Evolutionary conservation across 2,888 invertebrate species (phyloP).

Genomic region (Creontiades dilutus): DNA sequence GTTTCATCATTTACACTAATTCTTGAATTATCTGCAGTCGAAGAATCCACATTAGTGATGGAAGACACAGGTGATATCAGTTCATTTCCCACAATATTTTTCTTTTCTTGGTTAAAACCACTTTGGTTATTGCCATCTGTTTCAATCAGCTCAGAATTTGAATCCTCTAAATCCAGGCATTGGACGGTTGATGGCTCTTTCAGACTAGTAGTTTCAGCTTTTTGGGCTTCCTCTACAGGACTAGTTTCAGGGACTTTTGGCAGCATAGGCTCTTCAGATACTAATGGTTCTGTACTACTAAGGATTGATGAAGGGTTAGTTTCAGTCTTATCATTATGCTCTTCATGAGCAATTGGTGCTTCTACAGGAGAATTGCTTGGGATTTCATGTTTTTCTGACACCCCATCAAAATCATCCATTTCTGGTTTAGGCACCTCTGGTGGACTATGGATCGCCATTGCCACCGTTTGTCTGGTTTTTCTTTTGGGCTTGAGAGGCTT

Average conservation of each 20-base stretch:
- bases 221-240: slow-evolving; percentile 39
- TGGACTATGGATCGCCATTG: slow-evolving; percentile 57
- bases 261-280: neutral
- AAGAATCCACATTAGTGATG: too few species aligned
- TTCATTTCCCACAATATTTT: neutral
- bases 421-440: neutral
- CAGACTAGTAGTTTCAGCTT: neutral
- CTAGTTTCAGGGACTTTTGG: neutral
- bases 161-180: neutral
- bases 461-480: slow-evolving; percentile 53
- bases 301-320: neutral
- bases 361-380: neutral
- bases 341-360: neutral
- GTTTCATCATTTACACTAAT: too few species aligned
- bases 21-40: too few species aligned
- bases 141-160: neutral
- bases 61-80: neutral
- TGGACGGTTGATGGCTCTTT: neutral
- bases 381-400: neutral
- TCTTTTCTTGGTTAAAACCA: neutral
- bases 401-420: neutral
- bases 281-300: neutral
- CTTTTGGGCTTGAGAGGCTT: slow-evolving; percentile 22
- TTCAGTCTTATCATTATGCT: slow-evolving; percentile 25
- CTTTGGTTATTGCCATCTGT: neutral